These are phyloP conservation scores for Acrobeloides nanus DNA, from an alignment of 2,888 invertebrate genomes.

Conservation along the genomic window DNA sequence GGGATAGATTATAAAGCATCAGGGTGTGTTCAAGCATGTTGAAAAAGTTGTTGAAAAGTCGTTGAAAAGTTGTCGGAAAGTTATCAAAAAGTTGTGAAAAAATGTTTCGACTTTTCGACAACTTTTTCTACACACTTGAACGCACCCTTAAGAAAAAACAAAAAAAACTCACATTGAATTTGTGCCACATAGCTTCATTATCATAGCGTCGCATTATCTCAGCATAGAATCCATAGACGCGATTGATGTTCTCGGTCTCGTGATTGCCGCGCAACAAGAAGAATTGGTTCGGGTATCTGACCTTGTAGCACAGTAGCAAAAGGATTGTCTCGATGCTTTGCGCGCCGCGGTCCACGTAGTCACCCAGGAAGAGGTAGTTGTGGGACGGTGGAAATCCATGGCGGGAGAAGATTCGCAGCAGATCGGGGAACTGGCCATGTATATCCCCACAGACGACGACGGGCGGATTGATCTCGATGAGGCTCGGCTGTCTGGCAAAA, in stretches of 20 bases:
- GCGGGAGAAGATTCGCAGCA: slow-evolving; percentile 38
- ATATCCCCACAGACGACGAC: slow-evolving; percentile 45
- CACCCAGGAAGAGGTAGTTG: slow-evolving; percentile 35
- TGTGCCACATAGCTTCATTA: slow-evolving; percentile 33
- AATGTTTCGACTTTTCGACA: no score
- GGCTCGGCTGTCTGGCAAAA: slow-evolving; percentile 31
- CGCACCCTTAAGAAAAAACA: no score
- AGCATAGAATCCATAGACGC: slow-evolving; percentile 46
- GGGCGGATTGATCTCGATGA: slow-evolving; percentile 41
- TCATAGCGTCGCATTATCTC: slow-evolving; percentile 40
- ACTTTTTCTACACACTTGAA: no score
- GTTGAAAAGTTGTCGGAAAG: no score
- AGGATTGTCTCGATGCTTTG: slow-evolving; percentile 29
- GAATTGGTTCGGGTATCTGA: slow-evolving; percentile 29
- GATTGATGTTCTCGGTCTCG: slow-evolving; percentile 44
- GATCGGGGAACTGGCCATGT: slow-evolving; percentile 38
- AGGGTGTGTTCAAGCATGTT: no score
- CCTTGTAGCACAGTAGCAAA: slow-evolving; percentile 29
- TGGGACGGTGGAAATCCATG: slow-evolving; percentile 33
- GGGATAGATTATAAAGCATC: slow-evolving; percentile 32
- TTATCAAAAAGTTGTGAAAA: no score
- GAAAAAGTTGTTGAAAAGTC: no score
- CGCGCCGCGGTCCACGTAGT: slow-evolving; percentile 31
- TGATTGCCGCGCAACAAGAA: slow-evolving; percentile 48
- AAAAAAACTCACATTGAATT: not conserved